phyloP scores from a whole-genome alignment of 2,888 invertebrate genomes.

The Drosophila nigricruria region DNA sequence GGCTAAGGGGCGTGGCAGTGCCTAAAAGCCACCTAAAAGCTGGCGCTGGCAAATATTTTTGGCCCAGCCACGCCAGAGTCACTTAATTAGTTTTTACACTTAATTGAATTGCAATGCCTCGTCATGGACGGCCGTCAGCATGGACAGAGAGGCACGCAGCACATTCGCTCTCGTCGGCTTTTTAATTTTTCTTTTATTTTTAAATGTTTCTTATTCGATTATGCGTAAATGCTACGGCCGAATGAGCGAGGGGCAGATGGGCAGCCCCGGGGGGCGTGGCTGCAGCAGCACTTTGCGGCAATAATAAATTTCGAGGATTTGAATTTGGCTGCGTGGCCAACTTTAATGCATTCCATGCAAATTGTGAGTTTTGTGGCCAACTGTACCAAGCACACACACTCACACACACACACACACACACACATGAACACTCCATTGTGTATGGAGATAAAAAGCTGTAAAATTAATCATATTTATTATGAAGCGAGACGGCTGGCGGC shows the following conservation, averaged over 20 bases:
- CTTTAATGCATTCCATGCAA: slow-evolving; percentile 24
- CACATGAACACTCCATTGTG: not conserved
- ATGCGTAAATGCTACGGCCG: slow-evolving; percentile 23
- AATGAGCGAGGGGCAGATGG: too few species aligned
- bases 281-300: slow-evolving; percentile 12
- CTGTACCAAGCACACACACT: slow-evolving; percentile 38
- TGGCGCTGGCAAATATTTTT: slow-evolving; percentile 11
- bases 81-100: slow-evolving; percentile 82
- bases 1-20: slow-evolving; percentile 19
- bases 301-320: slow-evolving; percentile 34
- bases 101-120: slow-evolving; percentile 78
- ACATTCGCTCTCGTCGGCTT: slow-evolving; percentile 21
- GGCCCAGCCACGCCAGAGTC: slow-evolving; percentile 41
- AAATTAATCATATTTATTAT: slow-evolving; percentile 72
- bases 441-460: slow-evolving; percentile 30
- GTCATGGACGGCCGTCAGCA: slow-evolving; percentile 49
- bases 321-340: slow-evolving; percentile 15
- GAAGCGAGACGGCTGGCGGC: slow-evolving; percentile 8
- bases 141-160: slow-evolving; percentile 43
- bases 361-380: slow-evolving; percentile 41
- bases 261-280: not conserved
- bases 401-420: slow-evolving; percentile 14
- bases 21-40: slow-evolving; percentile 31
- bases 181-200: slow-evolving; percentile 2
- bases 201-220: slow-evolving; percentile 29